Percentiles rank a stretch among this genome's conserved stretches.
Evolutionary conservation across 2,888 invertebrate species (phyloP).

Genomic region (Ophraella communa): DNA sequence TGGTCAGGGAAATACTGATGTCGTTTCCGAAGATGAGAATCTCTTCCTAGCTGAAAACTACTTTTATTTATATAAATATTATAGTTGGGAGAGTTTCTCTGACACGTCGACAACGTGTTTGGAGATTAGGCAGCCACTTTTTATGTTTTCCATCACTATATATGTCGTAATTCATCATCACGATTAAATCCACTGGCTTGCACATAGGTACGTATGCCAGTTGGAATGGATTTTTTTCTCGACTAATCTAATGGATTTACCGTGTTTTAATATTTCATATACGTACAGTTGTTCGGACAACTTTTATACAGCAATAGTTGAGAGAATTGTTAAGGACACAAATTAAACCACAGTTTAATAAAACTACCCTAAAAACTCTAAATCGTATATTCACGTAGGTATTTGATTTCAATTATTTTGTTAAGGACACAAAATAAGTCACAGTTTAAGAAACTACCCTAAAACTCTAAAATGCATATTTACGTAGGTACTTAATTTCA

Average conservation of each 20-base stretch:
- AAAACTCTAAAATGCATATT: no score
- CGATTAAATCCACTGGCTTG: slow-evolving; percentile 18
- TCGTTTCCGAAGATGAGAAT: no score
- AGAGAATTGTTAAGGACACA: no score
- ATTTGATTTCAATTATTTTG: no score
- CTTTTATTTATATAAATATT: not conserved
- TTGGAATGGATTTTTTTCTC: slow-evolving; percentile 20
- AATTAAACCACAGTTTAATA: no score
- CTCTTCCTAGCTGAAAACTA: not conserved
- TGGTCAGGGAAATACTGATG: slow-evolving; percentile 19
- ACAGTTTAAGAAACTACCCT: no score
- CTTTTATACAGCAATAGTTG: not conserved
- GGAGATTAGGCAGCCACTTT: slow-evolving; percentile 21
- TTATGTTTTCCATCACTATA: slow-evolving; percentile 23
- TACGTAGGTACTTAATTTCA: no score
- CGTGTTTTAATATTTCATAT: not conserved
- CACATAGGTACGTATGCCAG: slow-evolving; percentile 19
- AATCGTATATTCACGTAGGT: no score
- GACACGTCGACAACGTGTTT: slow-evolving; percentile 12
- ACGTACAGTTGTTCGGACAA: not conserved
- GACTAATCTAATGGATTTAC: slow-evolving; percentile 3
- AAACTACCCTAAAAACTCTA: no score
- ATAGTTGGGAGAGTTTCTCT: slow-evolving; percentile 8
- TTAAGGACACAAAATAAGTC: no score
- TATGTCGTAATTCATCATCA: slow-evolving; percentile 31